phyloP scores from a whole-genome alignment of 1,140 invertebrate genomes.

The Anagrus nilaparvatae region DNA sequence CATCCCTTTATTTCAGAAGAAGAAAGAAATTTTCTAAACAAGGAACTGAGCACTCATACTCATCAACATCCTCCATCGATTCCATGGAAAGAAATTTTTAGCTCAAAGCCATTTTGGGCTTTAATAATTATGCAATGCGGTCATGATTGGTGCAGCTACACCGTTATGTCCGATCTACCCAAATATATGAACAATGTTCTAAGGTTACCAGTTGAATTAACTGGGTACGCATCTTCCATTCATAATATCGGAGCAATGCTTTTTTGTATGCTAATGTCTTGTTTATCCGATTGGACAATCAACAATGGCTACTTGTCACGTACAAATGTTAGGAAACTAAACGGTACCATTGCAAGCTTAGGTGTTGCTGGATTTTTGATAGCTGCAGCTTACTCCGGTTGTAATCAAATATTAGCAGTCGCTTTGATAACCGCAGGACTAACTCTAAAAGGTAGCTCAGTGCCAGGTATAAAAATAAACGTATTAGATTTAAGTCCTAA shows the following conservation, averaged over 20 bases:
- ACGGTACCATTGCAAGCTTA: constrained; percentile 1
- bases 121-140: constrained; percentile 41
- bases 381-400: constrained; percentile 5
- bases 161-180: constrained; percentile 71
- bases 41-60: constrained; percentile 24
- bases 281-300: constrained; percentile 47
- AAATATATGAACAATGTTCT: constrained; percentile 72
- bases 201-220: constrained; percentile 62
- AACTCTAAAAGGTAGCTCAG: constrained; percentile 60
- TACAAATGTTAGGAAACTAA: constrained; percentile 38
- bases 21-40: constrained; percentile 60
- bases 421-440: constrained; percentile 56
- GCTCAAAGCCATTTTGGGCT: constrained; percentile 60
- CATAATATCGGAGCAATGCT: constrained; percentile 36
- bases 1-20: constrained; percentile 70
- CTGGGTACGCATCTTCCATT: constrained; percentile 44
- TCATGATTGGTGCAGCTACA: constrained; percentile 62
- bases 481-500: constrained; percentile 61
- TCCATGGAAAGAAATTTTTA: constrained; percentile 61
- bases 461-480: constrained; percentile 59
- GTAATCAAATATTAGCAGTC: constrained; percentile 38
- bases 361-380: constrained; percentile 1
- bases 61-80: constrained; percentile 44
- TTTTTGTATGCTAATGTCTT: constrained; percentile 44
- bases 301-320: constrained; percentile 40